Base-by-base conservation (phyloP, 23 tunicate genomes). In the Styela clava region DNA sequence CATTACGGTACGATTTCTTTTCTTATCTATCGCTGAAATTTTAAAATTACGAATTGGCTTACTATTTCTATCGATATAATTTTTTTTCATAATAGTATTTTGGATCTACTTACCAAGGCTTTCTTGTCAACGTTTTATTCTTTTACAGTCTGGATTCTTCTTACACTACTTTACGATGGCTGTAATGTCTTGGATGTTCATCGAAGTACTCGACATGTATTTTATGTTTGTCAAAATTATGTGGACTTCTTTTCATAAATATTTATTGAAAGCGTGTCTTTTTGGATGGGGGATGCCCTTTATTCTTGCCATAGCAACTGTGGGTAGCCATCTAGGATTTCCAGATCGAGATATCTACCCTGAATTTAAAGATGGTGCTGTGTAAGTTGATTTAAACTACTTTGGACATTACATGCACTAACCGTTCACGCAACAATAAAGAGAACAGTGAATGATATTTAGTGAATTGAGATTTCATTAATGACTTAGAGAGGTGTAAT, bases 141-240 rank as follows among this genome's bases (percentile, higher is more conserved):
- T 12, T 74, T 65, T 76, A 32, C 78, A 91, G 97, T 82, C 91
- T 24, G 97, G 90, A 37, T 86, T 91, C 36, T 91, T 91, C 69
- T 63, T 91, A 69, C 97, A 91, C 33, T 91, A 63, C 77, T 91
- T 91, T 70, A 78, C 85, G 2, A 16, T 88, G 0, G 79, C 97
- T 1, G 88, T 85, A 16, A 86, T 91, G 69, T 74, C 97, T 2
- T 91, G 97, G 97, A 91, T 91, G 97, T 72, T 83, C 24, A 61
- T 91, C 18, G 97, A 91, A 78, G 90, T 91, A 25, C 69, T 91
- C 23, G 97, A 91, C 82, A 91, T 91, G 97, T 91, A 91, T 73
- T 35, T 91, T 16, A 70, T 86, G 85, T 91, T 91, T 63, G 97
- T 91, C 27, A 91, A 86, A 91, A 74, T 91, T 18, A 83, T 87